Base-by-base conservation (phyloP, 2,113 vertebrate genomes). In the Psittacula cyanocephala region DNA sequence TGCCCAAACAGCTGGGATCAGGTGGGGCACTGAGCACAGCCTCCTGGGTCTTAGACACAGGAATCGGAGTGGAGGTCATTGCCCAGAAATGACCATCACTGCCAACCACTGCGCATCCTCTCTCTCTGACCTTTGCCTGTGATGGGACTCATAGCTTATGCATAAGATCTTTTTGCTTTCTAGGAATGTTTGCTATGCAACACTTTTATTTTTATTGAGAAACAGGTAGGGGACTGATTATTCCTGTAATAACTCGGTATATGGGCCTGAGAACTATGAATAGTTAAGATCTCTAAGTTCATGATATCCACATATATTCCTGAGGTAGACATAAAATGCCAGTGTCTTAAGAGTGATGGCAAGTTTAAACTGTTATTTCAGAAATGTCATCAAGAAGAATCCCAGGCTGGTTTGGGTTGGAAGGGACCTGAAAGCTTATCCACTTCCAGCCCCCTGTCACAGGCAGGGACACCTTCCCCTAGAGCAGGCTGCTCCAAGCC, bases 101-200 rank as follows among this genome's bases (percentile, higher is more conserved):
- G 68, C 49, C 78, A 52, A 5, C 24, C 13, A 0, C 63, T 17
- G 3, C 37, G 2, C 29, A 0, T 25, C 60, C 31, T 7, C 74
- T 43, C 11, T 0, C 11, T 0, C 55, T n/a, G 13, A 17, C 23
- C 37, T 57, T 3, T 22, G 16, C 57, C 52, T 39, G 15, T 4
- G 16, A 31, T 31, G 41, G 63, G 37, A 52, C 49, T 62, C 9
- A 1, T 0, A 14, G 20, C 47, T 63, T 17, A 13, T 6, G 20
- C 20, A 3, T 4, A 23, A 0, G 1, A 50, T 22, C 20, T 10
- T 78, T 60, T 4, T 91, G 81, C 96, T 96, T 95, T 95, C 88
- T 53, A 96, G 92, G 91, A 91, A 92, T 9, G 57, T 46, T 50
- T 84, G 57, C 92, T 50, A 55, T 50, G 53, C 81, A 92, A 22